phyloP scores from a whole-genome alignment of 1,140 invertebrate genomes.

The Tribolium madens region DNA sequence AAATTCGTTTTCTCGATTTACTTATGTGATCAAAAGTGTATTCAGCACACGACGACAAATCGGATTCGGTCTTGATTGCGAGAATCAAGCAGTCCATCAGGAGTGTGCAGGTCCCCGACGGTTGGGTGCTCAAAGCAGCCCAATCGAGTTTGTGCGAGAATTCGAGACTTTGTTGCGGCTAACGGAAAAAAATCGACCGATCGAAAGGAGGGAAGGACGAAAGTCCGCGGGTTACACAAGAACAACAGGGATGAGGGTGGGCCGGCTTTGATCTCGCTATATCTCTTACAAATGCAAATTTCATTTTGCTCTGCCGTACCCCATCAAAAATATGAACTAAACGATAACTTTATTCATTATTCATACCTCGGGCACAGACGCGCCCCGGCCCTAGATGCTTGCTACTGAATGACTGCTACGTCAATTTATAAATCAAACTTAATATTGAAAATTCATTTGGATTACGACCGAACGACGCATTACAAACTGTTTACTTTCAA shows the following conservation, averaged over 20 bases:
- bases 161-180: slow-evolving; percentile 32
- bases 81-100: slow-evolving; percentile 39
- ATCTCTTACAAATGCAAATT: slow-evolving; percentile 68
- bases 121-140: slow-evolving; percentile 1
- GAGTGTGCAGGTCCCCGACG: background rate
- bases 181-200: slow-evolving; percentile 19
- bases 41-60: slow-evolving; percentile 51
- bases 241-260: slow-evolving; percentile 34
- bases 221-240: background rate
- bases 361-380: slow-evolving; percentile 63
- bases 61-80: slow-evolving; percentile 47
- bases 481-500: too few species aligned
- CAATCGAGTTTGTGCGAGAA: slow-evolving; percentile 23
- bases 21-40: slow-evolving; percentile 33
- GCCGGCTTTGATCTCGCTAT: slow-evolving; percentile 65
- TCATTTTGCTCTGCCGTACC: slow-evolving; percentile 65
- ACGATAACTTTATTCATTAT: slow-evolving; percentile 68
- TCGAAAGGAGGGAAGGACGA: slow-evolving; percentile 8
- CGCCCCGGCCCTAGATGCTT: slow-evolving; percentile 46
- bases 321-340: slow-evolving; percentile 68
- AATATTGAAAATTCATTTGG: background rate
- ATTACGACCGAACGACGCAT: background rate
- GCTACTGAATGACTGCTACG: slow-evolving; percentile 6
- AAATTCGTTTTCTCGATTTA: slow-evolving; percentile 44
- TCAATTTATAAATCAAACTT: slow-evolving; percentile 29